phyloP scores from a whole-genome alignment of 2,888 invertebrate genomes.

The Xestia sexstrigata region DNA sequence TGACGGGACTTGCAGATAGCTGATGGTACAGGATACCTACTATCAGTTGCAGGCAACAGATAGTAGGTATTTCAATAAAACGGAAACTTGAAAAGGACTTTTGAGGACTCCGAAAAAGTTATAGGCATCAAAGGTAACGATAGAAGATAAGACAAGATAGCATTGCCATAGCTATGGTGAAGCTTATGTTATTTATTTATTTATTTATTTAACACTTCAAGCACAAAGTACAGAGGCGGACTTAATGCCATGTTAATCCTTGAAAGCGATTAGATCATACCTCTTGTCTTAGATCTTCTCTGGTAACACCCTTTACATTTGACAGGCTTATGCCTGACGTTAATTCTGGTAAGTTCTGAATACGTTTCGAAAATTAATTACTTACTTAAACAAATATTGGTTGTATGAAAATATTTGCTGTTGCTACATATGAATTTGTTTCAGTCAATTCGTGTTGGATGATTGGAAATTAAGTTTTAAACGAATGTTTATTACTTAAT shows the following conservation, averaged over 20 bases:
- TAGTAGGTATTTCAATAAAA: not conserved
- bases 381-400: not conserved
- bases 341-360: not conserved
- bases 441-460: slow-evolving; percentile 8
- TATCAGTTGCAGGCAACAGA: no score
- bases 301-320: not conserved
- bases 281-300: not conserved
- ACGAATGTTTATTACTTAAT: slow-evolving; percentile 2
- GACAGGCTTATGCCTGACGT: not conserved
- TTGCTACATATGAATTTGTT: not conserved
- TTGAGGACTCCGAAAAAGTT: not conserved
- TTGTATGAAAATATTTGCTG: slow-evolving; percentile 10
- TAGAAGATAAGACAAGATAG: not conserved
- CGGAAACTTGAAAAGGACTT: not conserved
- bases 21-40: no score
- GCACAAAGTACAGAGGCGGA: no score
- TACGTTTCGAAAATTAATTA: not conserved
- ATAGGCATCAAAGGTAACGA: not conserved
- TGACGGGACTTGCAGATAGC: no score
- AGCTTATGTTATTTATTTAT: not conserved
- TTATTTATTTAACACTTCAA: no score
- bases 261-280: not conserved
- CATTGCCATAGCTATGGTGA: not conserved
- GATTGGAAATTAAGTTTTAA: slow-evolving; percentile 11
- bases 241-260: not conserved